phyloP scores from a whole-genome alignment of 35 echinoderm and acorn worm genomes.

The Strongylocentrotus purpuratus region DNA sequence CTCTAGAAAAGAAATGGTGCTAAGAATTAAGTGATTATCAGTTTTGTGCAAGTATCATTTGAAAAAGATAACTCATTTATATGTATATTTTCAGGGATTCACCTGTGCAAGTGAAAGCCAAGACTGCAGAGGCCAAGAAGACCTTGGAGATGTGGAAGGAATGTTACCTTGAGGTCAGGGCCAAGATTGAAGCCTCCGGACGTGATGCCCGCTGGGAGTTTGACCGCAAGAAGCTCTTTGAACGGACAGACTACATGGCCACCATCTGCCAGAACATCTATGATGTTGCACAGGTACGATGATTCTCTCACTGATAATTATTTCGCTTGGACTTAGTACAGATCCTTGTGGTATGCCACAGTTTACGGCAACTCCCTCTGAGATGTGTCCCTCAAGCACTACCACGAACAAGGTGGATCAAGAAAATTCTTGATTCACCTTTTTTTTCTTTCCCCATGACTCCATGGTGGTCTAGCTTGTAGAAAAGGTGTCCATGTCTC shows the following conservation, averaged over 20 bases:
- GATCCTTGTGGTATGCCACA: too few species aligned
- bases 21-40: too few species aligned
- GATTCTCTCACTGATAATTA: not conserved
- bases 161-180: constrained; percentile 94
- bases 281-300: constrained; percentile 90
- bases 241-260: constrained; percentile 99
- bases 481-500: too few species aligned
- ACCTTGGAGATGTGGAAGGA: constrained; percentile 96
- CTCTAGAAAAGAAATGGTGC: too few species aligned
- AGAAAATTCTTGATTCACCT: too few species aligned
- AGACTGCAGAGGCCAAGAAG: constrained; percentile 93
- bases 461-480: too few species aligned
- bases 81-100: constrained; percentile 73
- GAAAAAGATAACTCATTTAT: not conserved
- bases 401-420: too few species aligned
- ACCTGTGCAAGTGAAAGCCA: constrained; percentile 90
- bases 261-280: constrained; percentile 98
- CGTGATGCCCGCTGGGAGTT: constrained; percentile 99
- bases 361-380: too few species aligned
- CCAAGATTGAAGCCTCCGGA: constrained; percentile 99
- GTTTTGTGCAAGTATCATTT: too few species aligned
- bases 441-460: too few species aligned
- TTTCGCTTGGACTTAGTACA: too few species aligned
- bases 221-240: constrained; percentile 98
- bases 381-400: too few species aligned